These are phyloP conservation scores for Hippopotamyrus pictus DNA, from an alignment of 2,797 vertebrate genomes.

Conservation along the genomic window DNA sequence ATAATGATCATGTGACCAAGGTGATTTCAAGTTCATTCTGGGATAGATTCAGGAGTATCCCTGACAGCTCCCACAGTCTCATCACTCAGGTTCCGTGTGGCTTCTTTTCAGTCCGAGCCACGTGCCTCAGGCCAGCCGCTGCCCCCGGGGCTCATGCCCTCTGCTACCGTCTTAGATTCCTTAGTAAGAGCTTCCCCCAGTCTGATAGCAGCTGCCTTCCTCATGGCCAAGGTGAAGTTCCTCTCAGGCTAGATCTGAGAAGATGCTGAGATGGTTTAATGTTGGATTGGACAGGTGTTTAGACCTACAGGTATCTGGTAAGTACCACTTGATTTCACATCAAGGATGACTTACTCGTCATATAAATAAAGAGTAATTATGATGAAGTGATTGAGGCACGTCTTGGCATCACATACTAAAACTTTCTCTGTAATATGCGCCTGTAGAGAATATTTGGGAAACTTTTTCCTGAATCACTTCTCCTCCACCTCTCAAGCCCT, in stretches of 20 bases:
- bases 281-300: not conserved
- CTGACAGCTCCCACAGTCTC: not conserved
- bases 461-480: not conserved
- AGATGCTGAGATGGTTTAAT: not conserved
- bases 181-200: constrained; percentile 54
- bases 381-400: not conserved
- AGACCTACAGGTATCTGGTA: not conserved
- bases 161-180: constrained; percentile 52
- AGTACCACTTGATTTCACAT: not conserved
- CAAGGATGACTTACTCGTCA: not conserved
- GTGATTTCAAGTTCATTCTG: not conserved
- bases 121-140: constrained; percentile 48
- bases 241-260: constrained; percentile 52
- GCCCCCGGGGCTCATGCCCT: constrained; percentile 58
- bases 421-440: not conserved
- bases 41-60: not conserved
- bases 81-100: not conserved
- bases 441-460: not conserved
- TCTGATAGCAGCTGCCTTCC: constrained; percentile 48
- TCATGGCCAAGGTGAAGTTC: constrained; percentile 59
- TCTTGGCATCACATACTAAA: not conserved
- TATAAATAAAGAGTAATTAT: not conserved
- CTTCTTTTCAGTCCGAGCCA: constrained; percentile 36
- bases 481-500: not conserved
- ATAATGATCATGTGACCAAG: not conserved